A percentile compares a stretch with the other conserved stretches of the same genome.
Conservation (phyloP, 2,888 invertebrate genomes). For the Mimachlamys varia region DNA sequence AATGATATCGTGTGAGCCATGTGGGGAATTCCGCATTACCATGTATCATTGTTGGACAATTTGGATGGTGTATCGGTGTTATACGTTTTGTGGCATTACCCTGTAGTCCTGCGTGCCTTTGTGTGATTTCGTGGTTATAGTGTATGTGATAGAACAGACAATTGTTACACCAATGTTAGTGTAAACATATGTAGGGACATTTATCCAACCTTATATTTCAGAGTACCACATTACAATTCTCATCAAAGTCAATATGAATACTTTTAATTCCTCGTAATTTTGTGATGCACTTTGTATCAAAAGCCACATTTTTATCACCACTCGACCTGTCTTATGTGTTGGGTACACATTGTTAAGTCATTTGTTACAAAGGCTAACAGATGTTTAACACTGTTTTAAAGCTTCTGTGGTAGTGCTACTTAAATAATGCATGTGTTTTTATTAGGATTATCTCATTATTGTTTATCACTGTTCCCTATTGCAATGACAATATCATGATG, state of each 20-base stretch:
- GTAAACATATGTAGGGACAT: background rate
- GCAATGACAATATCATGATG: background rate
- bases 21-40: background rate
- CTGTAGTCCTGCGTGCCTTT: conserved; percentile 12
- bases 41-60: background rate
- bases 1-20: background rate
- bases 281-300: background rate
- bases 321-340: background rate
- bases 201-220: background rate
- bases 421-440: background rate
- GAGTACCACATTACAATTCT: background rate
- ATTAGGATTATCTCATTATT: background rate
- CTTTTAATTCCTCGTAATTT: background rate
- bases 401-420: background rate
- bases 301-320: background rate
- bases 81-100: background rate
- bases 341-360: background rate
- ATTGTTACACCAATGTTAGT: background rate
- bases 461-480: background rate
- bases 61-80: background rate
- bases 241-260: background rate
- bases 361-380: background rate
- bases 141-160: background rate
- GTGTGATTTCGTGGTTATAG: background rate
- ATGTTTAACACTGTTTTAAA: background rate